Base-by-base conservation (phyloP, 2,888 invertebrate species). In the Troglohyphantes excavatus region DNA sequence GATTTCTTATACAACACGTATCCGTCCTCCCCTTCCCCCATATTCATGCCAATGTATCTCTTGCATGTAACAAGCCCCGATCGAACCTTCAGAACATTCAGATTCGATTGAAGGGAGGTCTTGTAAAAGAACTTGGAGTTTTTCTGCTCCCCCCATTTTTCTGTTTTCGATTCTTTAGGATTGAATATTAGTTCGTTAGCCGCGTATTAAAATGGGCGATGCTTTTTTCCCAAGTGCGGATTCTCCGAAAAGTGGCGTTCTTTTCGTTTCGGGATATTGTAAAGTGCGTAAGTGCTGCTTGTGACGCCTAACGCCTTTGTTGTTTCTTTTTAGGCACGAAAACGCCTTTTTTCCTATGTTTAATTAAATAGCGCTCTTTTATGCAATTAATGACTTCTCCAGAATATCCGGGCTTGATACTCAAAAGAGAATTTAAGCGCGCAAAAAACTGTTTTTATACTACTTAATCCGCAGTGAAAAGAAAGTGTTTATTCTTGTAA, bases 351-450 rank as follows among this genome's bases (percentile, higher is more conserved):
- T 88, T 65, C 63, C 21, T 68, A 76, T 81, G 79, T 89, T 89
- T 89, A 89, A 89, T 89, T 89, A 89, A 89, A 89, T 89, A 82
- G 75, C 82, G 81, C 88, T 78, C 88, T 89, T 89, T 89, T 89
- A 89, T 89, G 82, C 88, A 89, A 89, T 89, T 89, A 89, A 89
- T 89, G 88, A 89, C 88, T 89, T 89, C 76, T 43, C 68, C 73
- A 82, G 76, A 89, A 89, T 89, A 89, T 89, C 88, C 76, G n/a
- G 59, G 82, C 72, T 67, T 78, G 73, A 88, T 88, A 88, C 87
- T 89, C 79, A 81, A 88, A 75, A 63, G 81, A 26, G 82, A 76
- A 88, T 46, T 79, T 78, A 46, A 68, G 78, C 61, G 39, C 26
- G 19, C 39, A 88, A 88, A 89, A 81, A 89, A 81, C 43, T 76